A percentile compares a stretch with the other conserved stretches of the same genome.
Conservation (phyloP, 2,113 vertebrate species). For the Onychorhynchus coronatus region DNA sequence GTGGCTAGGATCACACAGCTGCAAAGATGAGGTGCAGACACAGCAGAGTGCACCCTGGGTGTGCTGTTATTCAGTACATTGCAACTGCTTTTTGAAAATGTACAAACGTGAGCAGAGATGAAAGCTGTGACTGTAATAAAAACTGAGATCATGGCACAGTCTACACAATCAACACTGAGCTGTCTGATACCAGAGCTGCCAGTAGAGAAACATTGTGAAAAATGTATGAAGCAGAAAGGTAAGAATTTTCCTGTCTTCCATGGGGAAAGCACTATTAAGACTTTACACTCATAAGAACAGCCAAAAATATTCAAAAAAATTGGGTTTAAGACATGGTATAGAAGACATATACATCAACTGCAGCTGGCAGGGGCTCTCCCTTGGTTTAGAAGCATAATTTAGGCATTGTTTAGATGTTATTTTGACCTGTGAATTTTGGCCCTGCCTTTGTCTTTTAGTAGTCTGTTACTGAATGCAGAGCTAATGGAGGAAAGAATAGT, state of each 20-base stretch:
- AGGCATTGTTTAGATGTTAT: neutral
- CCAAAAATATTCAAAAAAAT: neutral
- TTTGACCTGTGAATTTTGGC: neutral
- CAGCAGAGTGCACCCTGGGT: neutral
- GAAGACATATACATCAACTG: neutral
- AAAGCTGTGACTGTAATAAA: neutral
- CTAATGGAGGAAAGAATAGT: rapidly evolving
- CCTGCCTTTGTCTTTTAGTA: neutral
- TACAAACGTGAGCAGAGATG: rapidly evolving
- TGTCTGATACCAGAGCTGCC: neutral
- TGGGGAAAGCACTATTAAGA: neutral
- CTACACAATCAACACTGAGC: neutral
- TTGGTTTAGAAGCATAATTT: neutral
- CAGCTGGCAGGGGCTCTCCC: neutral
- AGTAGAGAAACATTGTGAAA: neutral
- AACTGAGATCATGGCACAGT: neutral
- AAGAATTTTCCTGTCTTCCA: neutral
- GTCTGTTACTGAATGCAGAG: neutral
- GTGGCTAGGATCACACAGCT: neutral
- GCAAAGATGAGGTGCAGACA: neutral
- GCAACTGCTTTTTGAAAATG: neutral
- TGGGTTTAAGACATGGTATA: neutral
- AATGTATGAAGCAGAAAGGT: neutral
- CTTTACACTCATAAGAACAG: neutral
- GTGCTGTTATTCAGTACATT: too few species aligned